Conservation (phyloP, 2,888 invertebrate species). For the Eupithecia vulgata region DNA sequence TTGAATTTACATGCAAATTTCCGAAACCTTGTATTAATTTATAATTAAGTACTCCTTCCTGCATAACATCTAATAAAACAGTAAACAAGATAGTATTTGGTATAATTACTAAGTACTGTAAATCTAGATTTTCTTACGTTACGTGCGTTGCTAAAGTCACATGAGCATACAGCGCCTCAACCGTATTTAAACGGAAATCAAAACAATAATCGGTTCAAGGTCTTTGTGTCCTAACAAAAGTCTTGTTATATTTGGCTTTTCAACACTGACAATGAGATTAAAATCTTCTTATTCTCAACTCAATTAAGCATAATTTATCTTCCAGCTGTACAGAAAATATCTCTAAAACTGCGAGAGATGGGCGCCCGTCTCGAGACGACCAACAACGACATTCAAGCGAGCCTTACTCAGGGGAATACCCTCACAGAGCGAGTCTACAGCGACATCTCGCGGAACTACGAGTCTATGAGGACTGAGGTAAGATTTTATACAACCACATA, state of each 20-base stretch:
- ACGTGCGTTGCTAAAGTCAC: too few species aligned
- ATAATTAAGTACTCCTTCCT: too few species aligned
- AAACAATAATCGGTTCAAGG: too few species aligned
- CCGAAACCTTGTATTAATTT: too few species aligned
- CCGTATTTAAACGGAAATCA: too few species aligned
- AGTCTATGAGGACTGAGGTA: slow-evolving; percentile 81
- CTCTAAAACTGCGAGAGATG: slow-evolving; percentile 81
- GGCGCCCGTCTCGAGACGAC: slow-evolving; percentile 78
- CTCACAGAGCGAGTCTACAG: slow-evolving; percentile 82
- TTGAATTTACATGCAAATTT: too few species aligned
- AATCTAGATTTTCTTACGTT: too few species aligned
- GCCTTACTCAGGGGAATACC: slow-evolving; percentile 83
- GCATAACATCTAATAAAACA: too few species aligned
- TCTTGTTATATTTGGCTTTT: neutral
- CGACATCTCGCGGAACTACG: slow-evolving; percentile 82
- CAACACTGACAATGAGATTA: neutral
- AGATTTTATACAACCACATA: neutral
- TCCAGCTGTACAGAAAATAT: slow-evolving; percentile 74
- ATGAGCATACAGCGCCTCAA: too few species aligned
- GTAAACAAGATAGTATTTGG: too few species aligned
- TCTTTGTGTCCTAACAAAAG: too few species aligned
- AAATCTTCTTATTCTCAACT: neutral
- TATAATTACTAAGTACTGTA: too few species aligned
- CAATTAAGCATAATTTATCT: slow-evolving; percentile 15
- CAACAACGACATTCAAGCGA: slow-evolving; percentile 84